A percentile compares a stretch with the other conserved stretches of the same genome.
Conservation (phyloP, 1,140 invertebrate species). For the Aporrectodea caliginosa region DNA sequence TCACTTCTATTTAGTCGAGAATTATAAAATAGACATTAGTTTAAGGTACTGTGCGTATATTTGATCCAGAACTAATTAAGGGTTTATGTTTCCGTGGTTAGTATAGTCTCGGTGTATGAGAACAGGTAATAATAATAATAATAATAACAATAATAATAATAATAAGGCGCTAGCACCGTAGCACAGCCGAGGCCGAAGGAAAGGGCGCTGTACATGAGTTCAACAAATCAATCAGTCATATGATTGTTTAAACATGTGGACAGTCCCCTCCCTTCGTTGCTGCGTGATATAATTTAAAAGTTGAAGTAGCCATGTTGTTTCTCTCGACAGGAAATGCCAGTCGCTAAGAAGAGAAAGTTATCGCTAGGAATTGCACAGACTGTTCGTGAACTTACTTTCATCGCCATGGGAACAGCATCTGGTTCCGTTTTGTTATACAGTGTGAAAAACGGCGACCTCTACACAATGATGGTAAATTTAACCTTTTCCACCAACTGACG, state of each 20-base stretch:
- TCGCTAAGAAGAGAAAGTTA: conserved; percentile 52
- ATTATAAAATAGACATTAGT: too few species aligned
- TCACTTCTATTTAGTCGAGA: too few species aligned
- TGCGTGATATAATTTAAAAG: not conserved
- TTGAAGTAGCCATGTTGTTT: not conserved
- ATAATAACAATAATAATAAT: not conserved
- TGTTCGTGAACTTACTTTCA: conserved; percentile 42
- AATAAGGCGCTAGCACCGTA: not conserved
- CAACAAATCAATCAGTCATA: not conserved
- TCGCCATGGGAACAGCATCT: conserved; percentile 65
- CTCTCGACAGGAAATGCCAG: conserved; percentile 32
- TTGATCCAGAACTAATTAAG: too few species aligned
- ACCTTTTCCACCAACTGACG: too few species aligned
- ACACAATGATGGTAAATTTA: conserved; percentile 51
- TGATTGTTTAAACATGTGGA: not conserved
- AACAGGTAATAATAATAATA: too few species aligned
- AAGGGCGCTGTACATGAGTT: not conserved
- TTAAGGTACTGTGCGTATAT: too few species aligned
- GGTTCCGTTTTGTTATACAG: conserved; percentile 68
- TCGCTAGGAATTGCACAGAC: conserved; percentile 43
- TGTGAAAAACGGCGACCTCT: conserved; percentile 62
- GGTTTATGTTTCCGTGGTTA: too few species aligned
- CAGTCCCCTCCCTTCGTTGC: not conserved
- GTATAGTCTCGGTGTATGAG: too few species aligned
- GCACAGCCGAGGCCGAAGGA: too few species aligned